A percentile compares a stretch with the other conserved stretches of the same genome.
Evolutionary conservation across 2,888 invertebrate species (phyloP).

Genomic region (Rhingia rostrata): DNA sequence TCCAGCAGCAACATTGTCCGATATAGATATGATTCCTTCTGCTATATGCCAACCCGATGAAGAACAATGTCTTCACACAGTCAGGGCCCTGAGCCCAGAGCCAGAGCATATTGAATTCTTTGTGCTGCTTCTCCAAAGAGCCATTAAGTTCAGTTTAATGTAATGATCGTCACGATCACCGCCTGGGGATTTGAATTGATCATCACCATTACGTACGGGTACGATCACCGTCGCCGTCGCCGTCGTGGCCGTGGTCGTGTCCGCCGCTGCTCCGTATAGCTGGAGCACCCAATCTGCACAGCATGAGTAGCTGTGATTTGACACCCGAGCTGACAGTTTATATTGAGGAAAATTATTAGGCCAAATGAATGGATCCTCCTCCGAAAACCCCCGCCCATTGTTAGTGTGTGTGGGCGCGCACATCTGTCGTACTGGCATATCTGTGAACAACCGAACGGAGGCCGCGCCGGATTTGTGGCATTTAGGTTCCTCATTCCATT

Average conservation of each 20-base stretch:
- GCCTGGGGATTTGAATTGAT: slow-evolving; percentile 80
- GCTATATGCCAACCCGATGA: slow-evolving; percentile 13
- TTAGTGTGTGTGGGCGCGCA: slow-evolving; percentile 56
- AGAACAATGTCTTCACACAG: slow-evolving; percentile 53
- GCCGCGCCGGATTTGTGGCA: slow-evolving; percentile 54
- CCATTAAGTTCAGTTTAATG: slow-evolving; percentile 71
- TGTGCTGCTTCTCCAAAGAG: slow-evolving; percentile 64
- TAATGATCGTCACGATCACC: slow-evolving; percentile 75
- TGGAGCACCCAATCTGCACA: slow-evolving; percentile 77
- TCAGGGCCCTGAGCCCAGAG: neutral
- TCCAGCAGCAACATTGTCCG: slow-evolving; percentile 52
- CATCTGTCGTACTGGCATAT: slow-evolving; percentile 49
- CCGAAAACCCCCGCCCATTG: slow-evolving; percentile 46
- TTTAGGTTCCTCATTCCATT: slow-evolving; percentile 53
- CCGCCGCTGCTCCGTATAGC: no score
- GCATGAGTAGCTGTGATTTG: slow-evolving; percentile 83
- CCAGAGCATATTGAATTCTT: slow-evolving; percentile 63
- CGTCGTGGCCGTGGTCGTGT: slow-evolving; percentile 21
- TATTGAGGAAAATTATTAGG: slow-evolving; percentile 82
- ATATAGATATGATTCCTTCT: slow-evolving; percentile 29
- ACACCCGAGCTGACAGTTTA: slow-evolving; percentile 82
- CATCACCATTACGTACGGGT: slow-evolving; percentile 78
- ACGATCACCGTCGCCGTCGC: slow-evolving; percentile 44
- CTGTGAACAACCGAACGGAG: slow-evolving; percentile 1
- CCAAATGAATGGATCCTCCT: slow-evolving; percentile 78